Evolutionary conservation across 2,113 vertebrate species (phyloP).

Genomic region (Strix uralensis): DNA sequence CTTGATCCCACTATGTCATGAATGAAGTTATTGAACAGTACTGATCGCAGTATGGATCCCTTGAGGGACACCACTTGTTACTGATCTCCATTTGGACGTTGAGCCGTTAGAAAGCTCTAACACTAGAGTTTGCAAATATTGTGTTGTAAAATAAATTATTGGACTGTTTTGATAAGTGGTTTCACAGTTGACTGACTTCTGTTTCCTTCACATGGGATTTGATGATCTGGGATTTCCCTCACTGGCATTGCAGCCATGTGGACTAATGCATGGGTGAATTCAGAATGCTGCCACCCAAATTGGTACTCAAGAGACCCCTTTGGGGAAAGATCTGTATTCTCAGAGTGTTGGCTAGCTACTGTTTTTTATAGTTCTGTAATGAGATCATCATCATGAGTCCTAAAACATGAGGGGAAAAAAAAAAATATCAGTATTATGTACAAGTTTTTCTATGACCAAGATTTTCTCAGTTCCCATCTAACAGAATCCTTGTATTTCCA

Average conservation of each 20-base stretch:
- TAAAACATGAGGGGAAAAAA: not conserved
- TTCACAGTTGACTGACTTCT: not conserved
- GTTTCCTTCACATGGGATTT: not conserved
- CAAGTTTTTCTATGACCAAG: not conserved
- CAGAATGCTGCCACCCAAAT: not conserved
- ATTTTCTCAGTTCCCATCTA: not conserved
- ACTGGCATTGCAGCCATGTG: not conserved
- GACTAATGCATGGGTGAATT: not conserved
- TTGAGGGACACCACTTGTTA: not conserved
- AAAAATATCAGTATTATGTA: not conserved
- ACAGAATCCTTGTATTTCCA: not conserved
- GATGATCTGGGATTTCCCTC: not conserved
- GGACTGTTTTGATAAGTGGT: not conserved
- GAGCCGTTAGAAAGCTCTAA: not conserved
- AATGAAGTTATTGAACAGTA: not conserved
- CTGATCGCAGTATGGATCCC: accelerated
- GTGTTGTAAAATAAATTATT: not conserved
- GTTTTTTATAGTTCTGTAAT: not conserved
- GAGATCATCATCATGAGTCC: not conserved
- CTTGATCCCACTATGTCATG: accelerated
- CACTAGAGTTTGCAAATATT: not conserved
- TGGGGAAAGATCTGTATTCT: not conserved
- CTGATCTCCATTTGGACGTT: not conserved
- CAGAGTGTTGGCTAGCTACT: not conserved
- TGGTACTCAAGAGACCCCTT: not conserved